Base-by-base conservation (phyloP, 2,113 vertebrate genomes). In the Henicopernis longicauda region DNA sequence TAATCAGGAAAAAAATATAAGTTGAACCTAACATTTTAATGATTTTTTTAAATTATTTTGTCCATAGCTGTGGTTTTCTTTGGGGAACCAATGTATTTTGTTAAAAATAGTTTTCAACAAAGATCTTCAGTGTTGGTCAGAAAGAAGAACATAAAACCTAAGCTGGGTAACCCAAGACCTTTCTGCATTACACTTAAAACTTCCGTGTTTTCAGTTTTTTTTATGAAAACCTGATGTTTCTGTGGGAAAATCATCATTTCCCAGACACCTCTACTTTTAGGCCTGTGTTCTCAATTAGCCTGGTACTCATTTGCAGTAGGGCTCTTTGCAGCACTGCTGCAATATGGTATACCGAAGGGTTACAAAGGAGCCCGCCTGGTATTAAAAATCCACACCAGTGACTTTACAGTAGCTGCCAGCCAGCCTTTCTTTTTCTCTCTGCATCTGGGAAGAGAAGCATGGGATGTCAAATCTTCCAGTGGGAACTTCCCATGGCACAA, bases 221-320 rank as follows among this genome's bases (percentile, higher is more conserved):
- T 85, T 27, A 88, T 88, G 62, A 88, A 92, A 96, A 90, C 31
- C 63, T 93, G 67, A 74, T 89, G 69, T 78, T 94, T 93, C 82
- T 94, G 47, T 66, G n/a, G 82, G 83, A 90, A 95, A 96, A 90
- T 83, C 74, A 58, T 90, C 63, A 78, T 88, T 90, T 86, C 32
- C 26, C n/a, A 84, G n/a, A 76, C 72, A 86, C 72, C 38, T 96
- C 59, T 95, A 55, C 73, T 86, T 96, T 92, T 70, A 94, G 70
- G 42, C 29, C 59, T 54, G 16, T 89, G 82, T 52, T 92, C 82
- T 94, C 79, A 85, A 66, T 95, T 88, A 92, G 31, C 18, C 87
- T 62, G 58, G 66, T 80, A 40, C 55, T 80, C 23, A 62, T 78
- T 71, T 86, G 44, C 55, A 36, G n/a, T 6, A 40, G 40, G 32